Evolutionary conservation across 2,888 invertebrate species (phyloP), one percentile per base, ranked within the genome.

Genomic region (Erynnis tages): DNA sequence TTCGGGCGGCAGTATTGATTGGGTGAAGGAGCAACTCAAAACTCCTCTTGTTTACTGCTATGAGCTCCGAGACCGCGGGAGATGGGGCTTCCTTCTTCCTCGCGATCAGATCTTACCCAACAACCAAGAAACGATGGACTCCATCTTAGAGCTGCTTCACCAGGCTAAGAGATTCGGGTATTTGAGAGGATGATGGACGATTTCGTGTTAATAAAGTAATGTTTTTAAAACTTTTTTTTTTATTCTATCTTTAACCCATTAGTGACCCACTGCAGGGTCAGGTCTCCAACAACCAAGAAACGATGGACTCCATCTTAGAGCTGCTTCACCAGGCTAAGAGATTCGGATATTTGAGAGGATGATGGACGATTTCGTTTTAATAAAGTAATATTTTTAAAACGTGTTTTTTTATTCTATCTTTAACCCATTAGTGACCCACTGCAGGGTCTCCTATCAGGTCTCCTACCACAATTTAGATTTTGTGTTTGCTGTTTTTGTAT

Each of bases 1-100:
- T 0, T 90, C 92, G 2, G 95, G 95, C 0, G 90, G 91, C 4
- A 93, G 93, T 41, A 74, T 93, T 35, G 96, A 97, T 66, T 96
- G 95, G 94, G 94, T 93, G 0, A 94, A 95, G 66, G 94, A 91
- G 0, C 85, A 75, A 0, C 82, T 91, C 0, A 83, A 91, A 1
- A 90, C 92, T 0, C 93, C 93, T 4, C 83, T 95, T 10, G 85
- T 92, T 0, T 94, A 93, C 72, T 92, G 93, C 1, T 93, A 94
- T 52, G 95, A 96, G 73, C 84, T 95, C 1, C 83, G 94, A 0
- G 96, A 96, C 63, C 89, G 68, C 2, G 94, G 94, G 0, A 64
- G 69, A 0, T 90, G 90, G 67, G 95, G 95, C 0, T 94, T 94
- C 73, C 62, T 94, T 0, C 78, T 96, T 1, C 95, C 95, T 0